Conservation (phyloP, 2,797 vertebrate species). For the Erpetoichthys calabaricus region DNA sequence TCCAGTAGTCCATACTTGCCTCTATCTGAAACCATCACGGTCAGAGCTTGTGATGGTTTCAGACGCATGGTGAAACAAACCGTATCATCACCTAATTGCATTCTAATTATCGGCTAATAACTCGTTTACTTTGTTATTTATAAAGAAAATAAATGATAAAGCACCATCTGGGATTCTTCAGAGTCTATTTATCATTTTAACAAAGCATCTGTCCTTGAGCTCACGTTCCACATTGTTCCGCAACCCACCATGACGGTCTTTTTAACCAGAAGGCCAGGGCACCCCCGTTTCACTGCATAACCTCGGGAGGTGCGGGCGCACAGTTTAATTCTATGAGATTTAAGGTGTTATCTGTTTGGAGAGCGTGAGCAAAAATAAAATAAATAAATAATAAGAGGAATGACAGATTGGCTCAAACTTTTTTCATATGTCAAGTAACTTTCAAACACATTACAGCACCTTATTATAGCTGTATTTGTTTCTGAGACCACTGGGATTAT, state of each 20-base stretch:
- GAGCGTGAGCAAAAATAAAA: too few relatives aligned
- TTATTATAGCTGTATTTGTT: conserved; percentile 13
- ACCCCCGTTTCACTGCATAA: too few relatives aligned
- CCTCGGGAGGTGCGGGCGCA: too few relatives aligned
- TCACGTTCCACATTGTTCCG: too few relatives aligned
- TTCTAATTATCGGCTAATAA: conserved; percentile 18
- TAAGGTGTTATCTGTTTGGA: too few relatives aligned
- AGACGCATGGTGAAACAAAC: conserved; percentile 12
- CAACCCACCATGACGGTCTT: too few relatives aligned
- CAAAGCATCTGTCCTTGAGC: conserved; percentile 13
- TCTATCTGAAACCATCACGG: too few relatives aligned
- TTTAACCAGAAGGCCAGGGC: too few relatives aligned
- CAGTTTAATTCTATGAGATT: too few relatives aligned
- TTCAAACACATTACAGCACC: conserved; percentile 10
- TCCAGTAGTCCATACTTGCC: too few relatives aligned
- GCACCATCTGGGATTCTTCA: conserved; percentile 14
- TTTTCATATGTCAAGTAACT: conserved; percentile 5
- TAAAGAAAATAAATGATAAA: conserved; percentile 20
- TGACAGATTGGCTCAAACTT: not conserved
- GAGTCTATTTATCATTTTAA: conserved; percentile 17
- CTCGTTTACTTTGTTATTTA: conserved; percentile 21
- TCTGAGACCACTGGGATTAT: conserved; percentile 14
- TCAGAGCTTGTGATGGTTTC: too few relatives aligned
- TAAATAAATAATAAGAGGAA: too few relatives aligned
- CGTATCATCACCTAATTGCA: conserved; percentile 17